Base-by-base conservation (phyloP, 1,140 invertebrate genomes). In the Lerema accius region DNA sequence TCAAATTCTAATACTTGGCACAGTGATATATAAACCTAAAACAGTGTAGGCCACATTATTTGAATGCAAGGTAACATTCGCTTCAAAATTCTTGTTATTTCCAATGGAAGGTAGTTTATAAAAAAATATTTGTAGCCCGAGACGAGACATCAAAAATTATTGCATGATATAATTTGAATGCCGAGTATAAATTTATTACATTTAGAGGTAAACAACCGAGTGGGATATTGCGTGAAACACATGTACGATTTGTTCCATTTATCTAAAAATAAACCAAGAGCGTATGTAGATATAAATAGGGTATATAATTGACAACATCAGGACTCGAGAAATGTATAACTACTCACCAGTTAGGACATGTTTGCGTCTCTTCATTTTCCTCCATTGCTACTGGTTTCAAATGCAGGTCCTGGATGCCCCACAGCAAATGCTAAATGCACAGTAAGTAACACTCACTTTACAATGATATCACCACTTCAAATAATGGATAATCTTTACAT, bases 191-290 rank as follows among this genome's bases (percentile, higher is more conserved):
- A 11, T 53, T 63, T 23, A 63, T 63, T 66, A 37, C 23, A 62
- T 48, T 17, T 51, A 63, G 63, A 72, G 60, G 67, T 76, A 78
- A 76, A 78, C 76, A 78, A 73, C 68, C 65, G 68, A 35, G 32
- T n/a, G 42, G 60, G 14, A 56, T 42, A 64, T 45, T 68, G 63
- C 70, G 60, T 65, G 66, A 53, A 63, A 76, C 76, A 69, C 68
- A 76, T 73, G 70, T 76, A 66, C 23, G 63, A 73, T 68, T 64
- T 68, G 73, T 59, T 78, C 76, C 65, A 78, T 73, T 76, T 71
- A 68, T 77, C 79, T 79, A 76, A 75, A 82, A 84, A 82, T 84
- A 84, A 81, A 76, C 64, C 42, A 61, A 67, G 49, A 78, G 69
- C 79, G 71, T 73, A 76, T 51, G 61, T 48, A 43, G 58, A 68